phyloP scores from a whole-genome alignment of 2,888 invertebrate species.

The Sericinus montela region DNA sequence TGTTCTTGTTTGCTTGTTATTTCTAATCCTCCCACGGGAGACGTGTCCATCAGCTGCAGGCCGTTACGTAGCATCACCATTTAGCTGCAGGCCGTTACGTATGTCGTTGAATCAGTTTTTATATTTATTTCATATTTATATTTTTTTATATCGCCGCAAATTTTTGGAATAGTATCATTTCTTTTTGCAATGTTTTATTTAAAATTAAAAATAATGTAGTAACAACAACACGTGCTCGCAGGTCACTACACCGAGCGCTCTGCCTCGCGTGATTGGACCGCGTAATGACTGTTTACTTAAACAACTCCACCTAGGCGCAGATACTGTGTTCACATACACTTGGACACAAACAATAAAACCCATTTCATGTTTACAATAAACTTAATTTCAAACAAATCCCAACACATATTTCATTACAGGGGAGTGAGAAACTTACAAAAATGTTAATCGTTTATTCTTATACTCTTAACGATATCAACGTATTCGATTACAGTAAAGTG shows the following conservation, averaged over 20 bases:
- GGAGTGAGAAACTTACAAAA: not conserved
- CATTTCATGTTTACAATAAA: slow-evolving; percentile 6
- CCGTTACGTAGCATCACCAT: no score
- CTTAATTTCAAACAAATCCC: not conserved
- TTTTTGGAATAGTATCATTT: no score
- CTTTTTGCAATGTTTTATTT: no score
- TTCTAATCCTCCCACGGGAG: no score
- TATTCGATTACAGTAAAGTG: no score
- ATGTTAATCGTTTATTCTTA: not conserved
- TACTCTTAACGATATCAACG: no score
- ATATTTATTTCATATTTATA: no score
- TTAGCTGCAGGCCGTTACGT: no score
- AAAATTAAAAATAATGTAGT: not conserved
- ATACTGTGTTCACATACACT: slow-evolving; percentile 3
- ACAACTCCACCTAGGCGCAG: slow-evolving; percentile 20
- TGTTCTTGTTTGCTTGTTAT: no score
- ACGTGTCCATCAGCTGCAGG: no score
- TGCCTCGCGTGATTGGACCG: slow-evolving; percentile 35
- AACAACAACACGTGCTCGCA: slow-evolving; percentile 13
- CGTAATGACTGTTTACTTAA: slow-evolving; percentile 40
- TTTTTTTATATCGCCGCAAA: no score
- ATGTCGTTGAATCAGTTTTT: no score
- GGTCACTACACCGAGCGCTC: slow-evolving; percentile 22
- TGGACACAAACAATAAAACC: slow-evolving; percentile 4
- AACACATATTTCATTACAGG: slow-evolving; percentile 2